phyloP scores from a whole-genome alignment of 2,113 vertebrate species.

The Seriola aureovittata region DNA sequence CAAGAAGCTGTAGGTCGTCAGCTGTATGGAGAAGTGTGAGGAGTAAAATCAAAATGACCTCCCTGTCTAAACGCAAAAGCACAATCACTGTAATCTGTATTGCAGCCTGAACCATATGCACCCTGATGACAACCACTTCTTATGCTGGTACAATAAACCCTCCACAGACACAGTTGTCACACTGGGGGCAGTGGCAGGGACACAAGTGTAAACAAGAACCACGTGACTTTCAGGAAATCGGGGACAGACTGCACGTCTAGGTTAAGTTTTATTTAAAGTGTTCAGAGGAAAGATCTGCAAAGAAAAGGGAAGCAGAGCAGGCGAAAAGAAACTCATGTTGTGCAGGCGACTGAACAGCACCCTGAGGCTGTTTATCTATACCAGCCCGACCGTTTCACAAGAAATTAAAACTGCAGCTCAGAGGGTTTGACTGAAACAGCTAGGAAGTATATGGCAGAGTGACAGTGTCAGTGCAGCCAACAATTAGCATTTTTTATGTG shows the following conservation, averaged over 20 bases:
- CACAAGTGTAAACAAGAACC: not conserved
- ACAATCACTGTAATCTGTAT: not conserved
- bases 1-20: too few species aligned
- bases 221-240: conserved; percentile 57
- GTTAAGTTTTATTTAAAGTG: not conserved
- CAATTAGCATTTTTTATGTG: not conserved
- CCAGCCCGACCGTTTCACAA: not conserved
- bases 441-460: too few species aligned
- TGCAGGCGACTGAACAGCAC: too few species aligned
- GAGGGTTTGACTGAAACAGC: not conserved
- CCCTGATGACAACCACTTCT: not conserved
- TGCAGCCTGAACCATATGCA: not conserved
- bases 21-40: too few species aligned
- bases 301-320: not conserved
- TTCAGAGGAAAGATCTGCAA: too few species aligned
- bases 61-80: not conserved
- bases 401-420: conserved; percentile 4
- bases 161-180: not conserved
- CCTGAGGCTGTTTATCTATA: not conserved
- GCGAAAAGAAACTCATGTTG: accelerated
- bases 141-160: not conserved
- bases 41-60: not conserved
- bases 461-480: too few species aligned
- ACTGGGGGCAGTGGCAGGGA: too few species aligned
- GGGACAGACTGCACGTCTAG: not conserved